phyloP scores from a whole-genome alignment of 2,797 vertebrate species.

The Cynodonichthys magdalenae region DNA sequence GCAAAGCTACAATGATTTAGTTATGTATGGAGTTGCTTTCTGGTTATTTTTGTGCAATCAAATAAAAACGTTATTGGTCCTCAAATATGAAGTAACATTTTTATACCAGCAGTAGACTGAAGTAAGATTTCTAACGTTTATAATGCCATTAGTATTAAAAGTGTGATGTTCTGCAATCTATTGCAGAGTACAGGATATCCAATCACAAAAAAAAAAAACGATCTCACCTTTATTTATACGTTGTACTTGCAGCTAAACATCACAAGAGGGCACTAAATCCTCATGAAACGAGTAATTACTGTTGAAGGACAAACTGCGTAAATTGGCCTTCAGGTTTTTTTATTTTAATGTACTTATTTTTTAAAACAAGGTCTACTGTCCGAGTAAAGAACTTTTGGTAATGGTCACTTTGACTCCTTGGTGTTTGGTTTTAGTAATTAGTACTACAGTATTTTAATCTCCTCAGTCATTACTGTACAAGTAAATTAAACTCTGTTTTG shows the following conservation, averaged over 20 bases:
- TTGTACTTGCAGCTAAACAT: neutral
- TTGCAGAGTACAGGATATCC: neutral
- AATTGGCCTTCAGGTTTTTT: neutral
- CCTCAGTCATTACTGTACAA: neutral
- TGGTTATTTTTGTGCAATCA: too few species aligned
- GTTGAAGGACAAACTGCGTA: neutral
- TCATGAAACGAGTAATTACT: neutral
- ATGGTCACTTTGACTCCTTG: neutral
- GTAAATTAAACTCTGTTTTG: neutral
- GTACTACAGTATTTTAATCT: neutral
- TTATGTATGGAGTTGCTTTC: too few species aligned
- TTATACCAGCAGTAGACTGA: neutral
- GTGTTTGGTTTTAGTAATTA: neutral
- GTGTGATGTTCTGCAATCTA: neutral
- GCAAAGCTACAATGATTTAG: too few species aligned
- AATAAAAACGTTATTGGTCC: neutral
- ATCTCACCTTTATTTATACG: neutral
- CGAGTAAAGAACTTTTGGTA: neutral
- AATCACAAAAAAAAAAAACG: neutral
- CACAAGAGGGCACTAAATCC: constrained; percentile 45
- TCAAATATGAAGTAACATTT: neutral
- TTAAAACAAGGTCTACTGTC: neutral
- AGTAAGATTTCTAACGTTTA: neutral
- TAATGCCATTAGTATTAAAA: neutral
- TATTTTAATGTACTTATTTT: too few species aligned